A percentile compares a stretch with the other conserved stretches of the same genome.
Conservation (phyloP, 1,140 invertebrate species). For the Pseudachorutes palmiensis region DNA sequence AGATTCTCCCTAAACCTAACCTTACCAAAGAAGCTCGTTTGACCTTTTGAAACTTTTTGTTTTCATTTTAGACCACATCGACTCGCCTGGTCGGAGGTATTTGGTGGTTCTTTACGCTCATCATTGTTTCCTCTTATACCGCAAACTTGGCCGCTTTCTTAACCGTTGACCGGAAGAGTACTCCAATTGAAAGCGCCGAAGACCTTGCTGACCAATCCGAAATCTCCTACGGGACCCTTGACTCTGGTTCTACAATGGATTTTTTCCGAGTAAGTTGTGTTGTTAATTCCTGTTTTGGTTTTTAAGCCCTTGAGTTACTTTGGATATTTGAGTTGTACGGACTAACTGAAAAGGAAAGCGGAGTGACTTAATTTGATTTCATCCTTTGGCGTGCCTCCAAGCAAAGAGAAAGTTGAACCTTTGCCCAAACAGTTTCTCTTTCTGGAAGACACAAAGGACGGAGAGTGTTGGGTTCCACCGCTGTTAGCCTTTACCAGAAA, state of each 20-base stretch:
- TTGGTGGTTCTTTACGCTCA: constrained; percentile 99
- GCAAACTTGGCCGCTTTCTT: constrained; percentile 93
- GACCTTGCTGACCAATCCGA: constrained; percentile 89
- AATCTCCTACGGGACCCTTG: constrained; percentile 87
- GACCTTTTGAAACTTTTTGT: no score
- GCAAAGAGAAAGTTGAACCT: constrained; percentile 33
- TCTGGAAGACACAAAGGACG: constrained; percentile 2
- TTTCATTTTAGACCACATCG: constrained; percentile 70
- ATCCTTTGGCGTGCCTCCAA: constrained; percentile 35
- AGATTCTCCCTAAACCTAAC: no score
- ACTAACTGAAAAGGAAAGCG: neutral
- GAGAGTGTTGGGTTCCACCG: neutral
- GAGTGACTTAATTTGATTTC: constrained; percentile 35
- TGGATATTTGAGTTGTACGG: neutral
- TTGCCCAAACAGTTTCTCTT: constrained; percentile 31
- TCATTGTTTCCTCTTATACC: constrained; percentile 96
- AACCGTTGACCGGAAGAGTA: constrained; percentile 92
- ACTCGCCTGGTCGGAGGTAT: constrained; percentile 88
- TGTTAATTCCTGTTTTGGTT: neutral
- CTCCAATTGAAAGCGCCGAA: constrained; percentile 91
- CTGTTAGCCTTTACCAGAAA: no score
- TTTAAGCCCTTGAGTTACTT: neutral
- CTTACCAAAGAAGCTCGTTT: no score
- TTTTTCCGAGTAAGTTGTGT: constrained; percentile 76
- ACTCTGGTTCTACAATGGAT: constrained; percentile 90